Base-by-base conservation (phyloP, 2,797 vertebrate species). In the Coregonus sp. region DNA sequence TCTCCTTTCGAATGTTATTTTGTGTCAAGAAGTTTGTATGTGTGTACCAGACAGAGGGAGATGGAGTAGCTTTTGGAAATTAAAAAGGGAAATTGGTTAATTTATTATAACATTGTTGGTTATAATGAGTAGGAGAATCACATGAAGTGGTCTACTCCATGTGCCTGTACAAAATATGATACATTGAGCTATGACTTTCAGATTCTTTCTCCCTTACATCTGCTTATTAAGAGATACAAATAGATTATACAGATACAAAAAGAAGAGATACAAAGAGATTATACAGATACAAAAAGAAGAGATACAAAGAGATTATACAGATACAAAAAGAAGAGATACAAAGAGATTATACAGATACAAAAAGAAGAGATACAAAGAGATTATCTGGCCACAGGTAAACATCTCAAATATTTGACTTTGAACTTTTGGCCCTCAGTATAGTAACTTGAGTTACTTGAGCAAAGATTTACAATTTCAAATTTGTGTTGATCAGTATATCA, bases 31-130 rank as follows among this genome's bases (percentile, higher is more conserved):
- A 65, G 31, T 12, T 11, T 71, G 37, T 66, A 14, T 37, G 50
- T 68, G 56, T 11, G 29, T 5, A 35, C 76, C 35, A 51, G 29
- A 16, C 50, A 25, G 69, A 35, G 51, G 29, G 15, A 66, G 40
- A 63, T 20, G 0, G 20, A 63, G n/a, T 63, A 25, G 20, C 59
- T 51, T 59, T 65, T 14, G 69, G 70, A 16, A 25, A 75, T 37
- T 31, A 70, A 63, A 65, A 73, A 54, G 31, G 73, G 54, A 75
- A 70, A 54, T 63, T 37, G 59, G 68, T 37, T 76, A 11, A 69
- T 61, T 63, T 9, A 20, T 29, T 20, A 63, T 20, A 20, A 59
- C 56, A 59, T 29, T 25, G 3, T 4, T 11, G 40, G 18, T 20
- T 40, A 25, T 25, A 25, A 35, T 54, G 71, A 63, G 63, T 54